phyloP scores from a whole-genome alignment of 1,140 invertebrate species.

The Nasonia vitripennis region DNA sequence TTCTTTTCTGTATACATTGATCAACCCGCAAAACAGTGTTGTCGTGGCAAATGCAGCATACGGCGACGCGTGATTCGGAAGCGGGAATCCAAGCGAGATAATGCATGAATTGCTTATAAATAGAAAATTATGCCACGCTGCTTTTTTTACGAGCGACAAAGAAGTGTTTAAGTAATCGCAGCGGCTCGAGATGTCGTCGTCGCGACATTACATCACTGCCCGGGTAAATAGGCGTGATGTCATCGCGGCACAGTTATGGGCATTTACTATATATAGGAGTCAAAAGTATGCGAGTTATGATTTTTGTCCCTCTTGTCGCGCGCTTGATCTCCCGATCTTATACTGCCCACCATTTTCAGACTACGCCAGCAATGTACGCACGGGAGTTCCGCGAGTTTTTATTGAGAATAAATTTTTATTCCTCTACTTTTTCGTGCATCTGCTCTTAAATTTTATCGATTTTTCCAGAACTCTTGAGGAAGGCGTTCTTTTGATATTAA shows the following conservation, averaged over 20 bases:
- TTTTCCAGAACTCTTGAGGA: too few relatives aligned
- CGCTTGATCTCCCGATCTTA: not conserved
- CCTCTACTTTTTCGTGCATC: too few relatives aligned
- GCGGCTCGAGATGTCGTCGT: not conserved
- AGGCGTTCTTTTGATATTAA: too few relatives aligned
- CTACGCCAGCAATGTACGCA: too few relatives aligned
- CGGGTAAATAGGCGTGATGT: conserved; percentile 51
- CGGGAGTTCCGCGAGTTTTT: too few relatives aligned
- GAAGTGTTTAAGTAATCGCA: not conserved
- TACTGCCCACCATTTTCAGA: not conserved
- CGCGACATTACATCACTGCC: conserved; percentile 50
- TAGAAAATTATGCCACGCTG: not conserved
- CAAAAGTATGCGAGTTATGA: not conserved
- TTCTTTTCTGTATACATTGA: too few relatives aligned
- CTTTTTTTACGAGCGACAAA: not conserved
- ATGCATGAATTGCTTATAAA: not conserved
- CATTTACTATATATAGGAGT: conserved; percentile 2
- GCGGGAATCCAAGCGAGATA: not conserved
- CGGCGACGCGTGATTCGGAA: too few relatives aligned
- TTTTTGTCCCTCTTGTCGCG: not conserved
- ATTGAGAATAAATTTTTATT: too few relatives aligned
- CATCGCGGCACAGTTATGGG: conserved; percentile 36
- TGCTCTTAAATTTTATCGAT: too few relatives aligned
- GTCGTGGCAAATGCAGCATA: too few relatives aligned
- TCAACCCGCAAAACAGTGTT: too few relatives aligned